A percentile compares a stretch with the other conserved stretches of the same genome.
These are phyloP conservation scores for Heliconius congener DNA, from an alignment of 1,140 invertebrate genomes.

Conservation along the genomic window DNA sequence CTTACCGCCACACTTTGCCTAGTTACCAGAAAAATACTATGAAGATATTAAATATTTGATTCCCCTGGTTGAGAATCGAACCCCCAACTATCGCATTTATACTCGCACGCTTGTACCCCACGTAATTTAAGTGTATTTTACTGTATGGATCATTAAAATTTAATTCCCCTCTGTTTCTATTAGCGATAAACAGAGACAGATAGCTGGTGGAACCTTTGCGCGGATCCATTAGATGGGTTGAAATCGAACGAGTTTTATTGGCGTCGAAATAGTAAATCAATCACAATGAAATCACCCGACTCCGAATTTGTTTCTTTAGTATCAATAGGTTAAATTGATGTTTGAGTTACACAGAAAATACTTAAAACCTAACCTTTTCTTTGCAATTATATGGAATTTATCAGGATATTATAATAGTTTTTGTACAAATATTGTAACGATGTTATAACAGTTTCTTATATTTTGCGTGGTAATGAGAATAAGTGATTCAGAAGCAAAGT, in stretches of 20 bases:
- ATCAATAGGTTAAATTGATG: slow-evolving; percentile 33
- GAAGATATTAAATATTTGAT: not conserved
- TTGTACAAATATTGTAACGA: too few species aligned
- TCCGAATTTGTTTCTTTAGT: slow-evolving; percentile 45
- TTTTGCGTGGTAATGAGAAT: too few species aligned
- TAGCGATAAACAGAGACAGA: slow-evolving; percentile 26
- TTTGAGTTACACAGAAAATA: not conserved
- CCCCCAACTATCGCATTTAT: too few species aligned
- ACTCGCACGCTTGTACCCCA: too few species aligned
- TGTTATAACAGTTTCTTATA: too few species aligned
- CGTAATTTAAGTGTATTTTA: not conserved
- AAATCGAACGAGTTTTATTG: slow-evolving; percentile 45
- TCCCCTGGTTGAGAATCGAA: too few species aligned
- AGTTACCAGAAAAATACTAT: not conserved
- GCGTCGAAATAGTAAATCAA: slow-evolving; percentile 60
- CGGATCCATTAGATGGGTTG: slow-evolving; percentile 42
- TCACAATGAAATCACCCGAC: slow-evolving; percentile 54
- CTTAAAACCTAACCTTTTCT: too few species aligned
- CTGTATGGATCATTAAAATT: not conserved
- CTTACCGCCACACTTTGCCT: not conserved
- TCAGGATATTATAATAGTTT: too few species aligned
- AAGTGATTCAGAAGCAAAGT: too few species aligned
- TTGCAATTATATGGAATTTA: too few species aligned
- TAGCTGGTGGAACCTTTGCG: slow-evolving; percentile 19
- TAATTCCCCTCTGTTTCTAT: not conserved